Evolutionary conservation across 2,888 invertebrate species (phyloP), one percentile per base, ranked within the genome.

Genomic region (Noctua janthe): DNA sequence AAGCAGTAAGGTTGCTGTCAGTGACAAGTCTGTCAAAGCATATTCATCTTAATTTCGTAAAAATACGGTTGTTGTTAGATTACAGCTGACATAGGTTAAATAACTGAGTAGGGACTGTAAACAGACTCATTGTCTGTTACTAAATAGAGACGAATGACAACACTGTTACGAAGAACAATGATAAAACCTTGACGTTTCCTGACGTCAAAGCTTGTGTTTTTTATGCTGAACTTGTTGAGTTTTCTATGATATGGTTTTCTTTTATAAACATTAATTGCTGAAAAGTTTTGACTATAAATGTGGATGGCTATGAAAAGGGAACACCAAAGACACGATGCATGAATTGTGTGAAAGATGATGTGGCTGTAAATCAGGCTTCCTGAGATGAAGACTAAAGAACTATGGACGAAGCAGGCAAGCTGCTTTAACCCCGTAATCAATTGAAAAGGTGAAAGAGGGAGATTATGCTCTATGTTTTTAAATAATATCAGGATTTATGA

Each of bases 81-180:
- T 20, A 10, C 5, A 39, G 35, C 39, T 39, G 20, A 20, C 1
- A 39, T 39, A 20, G 10, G 35, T 66, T 5, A 62, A 39, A 5
- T 39, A 39, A 10, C 5, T 66, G 20, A 20, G 64, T 20, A 10
- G 3, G 3, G 8, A 62, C 62, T 29, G 62, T 81, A 71, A 81
- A 82, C 76, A 76, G 62, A 62, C 71, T 86, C 80, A 88, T 84
- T 86, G 81, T 80, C 64, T 79, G 54, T 51, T 69, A 17, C 7
- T 67, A 43, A 51, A 59, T 75, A 70, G 54, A 83, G 39, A 67
- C 17, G 70, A 72, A 81, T 74, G 54, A 69, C 69, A 70, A 78
- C 75, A 66, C 80, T 69, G 49, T 62, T 78, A 56, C 13, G n/a
- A 73, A 59, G 70, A 80, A 83, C 76, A 82, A 81, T 84, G 82